Conservation (phyloP, 2,797 vertebrate species). For the Typhlichthys subterraneus region DNA sequence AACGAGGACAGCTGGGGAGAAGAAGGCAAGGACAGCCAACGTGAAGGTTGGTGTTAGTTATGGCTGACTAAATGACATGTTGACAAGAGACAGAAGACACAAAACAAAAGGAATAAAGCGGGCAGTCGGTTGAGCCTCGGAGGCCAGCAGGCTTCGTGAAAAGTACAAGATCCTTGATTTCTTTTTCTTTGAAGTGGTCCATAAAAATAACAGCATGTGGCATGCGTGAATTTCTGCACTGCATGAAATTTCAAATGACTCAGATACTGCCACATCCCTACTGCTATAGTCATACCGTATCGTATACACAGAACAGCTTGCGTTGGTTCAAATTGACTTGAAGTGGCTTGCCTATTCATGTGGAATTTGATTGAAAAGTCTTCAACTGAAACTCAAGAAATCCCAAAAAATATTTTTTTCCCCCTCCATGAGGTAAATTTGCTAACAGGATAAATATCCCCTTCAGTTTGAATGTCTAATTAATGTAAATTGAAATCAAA, state of each 20-base stretch:
- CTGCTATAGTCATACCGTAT: conserved; percentile 9
- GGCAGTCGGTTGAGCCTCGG: conserved; percentile 36
- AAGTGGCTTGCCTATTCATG: too few relatives aligned
- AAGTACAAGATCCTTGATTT: conserved; percentile 58
- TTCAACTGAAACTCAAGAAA: too few relatives aligned
- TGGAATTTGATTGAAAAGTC: too few relatives aligned
- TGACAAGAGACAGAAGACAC: conserved; percentile 51
- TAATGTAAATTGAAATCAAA: conserved; percentile 27
- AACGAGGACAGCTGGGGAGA: conserved; percentile 9
- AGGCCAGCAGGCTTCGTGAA: conserved; percentile 36
- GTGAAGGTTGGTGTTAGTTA: conserved; percentile 53
- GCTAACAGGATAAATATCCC: conserved; percentile 24
- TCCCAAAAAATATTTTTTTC: too few relatives aligned
- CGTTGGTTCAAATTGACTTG: too few relatives aligned
- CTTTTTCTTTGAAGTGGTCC: conserved; percentile 52
- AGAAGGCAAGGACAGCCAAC: conserved; percentile 44
- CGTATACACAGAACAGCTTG: too few relatives aligned
- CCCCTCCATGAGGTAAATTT: too few relatives aligned
- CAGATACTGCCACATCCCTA: conserved; percentile 21
- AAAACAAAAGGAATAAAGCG: conserved; percentile 47
- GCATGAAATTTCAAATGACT: conserved; percentile 11
- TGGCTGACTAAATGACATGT: conserved; percentile 62
- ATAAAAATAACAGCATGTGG: conserved; percentile 54
- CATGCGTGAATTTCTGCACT: conserved; percentile 50
- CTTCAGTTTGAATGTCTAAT: conserved; percentile 32